phyloP scores from a whole-genome alignment of 2,888 invertebrate species.

The Amphipoea lucens region DNA sequence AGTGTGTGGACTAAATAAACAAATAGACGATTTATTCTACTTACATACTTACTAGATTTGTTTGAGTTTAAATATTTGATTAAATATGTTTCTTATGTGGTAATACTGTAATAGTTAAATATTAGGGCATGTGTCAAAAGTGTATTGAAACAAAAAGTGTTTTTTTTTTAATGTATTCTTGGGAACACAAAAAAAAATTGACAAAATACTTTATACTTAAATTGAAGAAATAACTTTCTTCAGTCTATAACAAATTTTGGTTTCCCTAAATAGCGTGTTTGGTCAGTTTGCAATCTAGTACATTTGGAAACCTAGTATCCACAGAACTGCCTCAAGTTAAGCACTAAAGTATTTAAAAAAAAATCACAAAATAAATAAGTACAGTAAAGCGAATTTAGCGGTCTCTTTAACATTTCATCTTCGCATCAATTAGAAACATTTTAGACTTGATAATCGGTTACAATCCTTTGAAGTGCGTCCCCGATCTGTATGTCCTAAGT shows the following conservation, averaged over 20 bases:
- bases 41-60: background rate
- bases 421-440: background rate
- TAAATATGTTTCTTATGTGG: background rate
- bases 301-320: background rate
- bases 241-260: no score
- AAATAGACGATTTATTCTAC: conserved; percentile 15
- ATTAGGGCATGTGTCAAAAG: conserved; percentile 1
- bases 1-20: conserved; percentile 31
- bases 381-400: background rate
- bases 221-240: no score
- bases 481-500: conserved; percentile 2
- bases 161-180: background rate
- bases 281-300: background rate
- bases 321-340: background rate
- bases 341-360: background rate
- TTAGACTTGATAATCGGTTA: conserved; percentile 11
- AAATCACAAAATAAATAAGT: background rate
- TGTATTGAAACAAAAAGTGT: background rate
- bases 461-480: conserved; percentile 17
- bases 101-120: background rate
- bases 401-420: background rate
- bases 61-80: conserved; percentile 4
- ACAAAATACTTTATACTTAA: no score
- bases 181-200: no score
- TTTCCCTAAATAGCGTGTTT: background rate